A percentile compares a stretch with the other conserved stretches of the same genome.
Evolutionary conservation across 2,888 invertebrate genomes (phyloP).

Genomic region (Xylota sylvarum): DNA sequence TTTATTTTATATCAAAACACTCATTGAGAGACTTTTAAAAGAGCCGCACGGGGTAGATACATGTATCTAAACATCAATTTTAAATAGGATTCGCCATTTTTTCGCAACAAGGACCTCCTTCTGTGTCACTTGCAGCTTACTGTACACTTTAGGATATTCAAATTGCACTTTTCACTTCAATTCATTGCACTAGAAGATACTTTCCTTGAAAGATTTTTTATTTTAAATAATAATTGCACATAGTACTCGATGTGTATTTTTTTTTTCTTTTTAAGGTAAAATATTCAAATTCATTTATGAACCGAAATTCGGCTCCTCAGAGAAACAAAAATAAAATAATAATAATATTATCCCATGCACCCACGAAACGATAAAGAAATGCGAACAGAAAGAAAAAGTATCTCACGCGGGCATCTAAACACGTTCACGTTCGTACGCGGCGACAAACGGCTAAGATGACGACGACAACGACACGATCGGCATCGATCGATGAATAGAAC

Average conservation of each 20-base stretch:
- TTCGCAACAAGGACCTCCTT: constrained; percentile 67
- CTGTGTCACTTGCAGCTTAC: constrained; percentile 44
- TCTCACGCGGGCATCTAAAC: constrained; percentile 68
- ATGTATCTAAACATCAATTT: constrained; percentile 43
- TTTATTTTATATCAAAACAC: not conserved
- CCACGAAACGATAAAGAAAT: constrained; percentile 32
- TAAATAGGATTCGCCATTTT: constrained; percentile 67
- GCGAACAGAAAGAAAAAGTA: constrained; percentile 48
- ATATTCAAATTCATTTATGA: constrained; percentile 52
- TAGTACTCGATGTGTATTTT: constrained; percentile 36
- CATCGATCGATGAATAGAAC: constrained; percentile 46
- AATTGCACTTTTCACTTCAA: constrained; percentile 46
- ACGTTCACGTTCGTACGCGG: constrained; percentile 52
- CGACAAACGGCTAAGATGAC: constrained; percentile 15
- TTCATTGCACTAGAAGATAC: constrained; percentile 33
- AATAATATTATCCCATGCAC: constrained; percentile 20
- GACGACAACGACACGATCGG: constrained; percentile 57
- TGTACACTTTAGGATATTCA: constrained; percentile 18
- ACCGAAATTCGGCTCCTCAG: constrained; percentile 2
- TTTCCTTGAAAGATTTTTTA: not conserved
- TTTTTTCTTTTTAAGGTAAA: constrained; percentile 20
- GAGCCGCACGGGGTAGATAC: not conserved
- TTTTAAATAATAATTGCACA: constrained; percentile 23
- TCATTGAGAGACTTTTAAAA: constrained; percentile 11
- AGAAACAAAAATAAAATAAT: not conserved